Evolutionary conservation across 2,113 vertebrate genomes (phyloP).

Genomic region (Electrona antarctica): DNA sequence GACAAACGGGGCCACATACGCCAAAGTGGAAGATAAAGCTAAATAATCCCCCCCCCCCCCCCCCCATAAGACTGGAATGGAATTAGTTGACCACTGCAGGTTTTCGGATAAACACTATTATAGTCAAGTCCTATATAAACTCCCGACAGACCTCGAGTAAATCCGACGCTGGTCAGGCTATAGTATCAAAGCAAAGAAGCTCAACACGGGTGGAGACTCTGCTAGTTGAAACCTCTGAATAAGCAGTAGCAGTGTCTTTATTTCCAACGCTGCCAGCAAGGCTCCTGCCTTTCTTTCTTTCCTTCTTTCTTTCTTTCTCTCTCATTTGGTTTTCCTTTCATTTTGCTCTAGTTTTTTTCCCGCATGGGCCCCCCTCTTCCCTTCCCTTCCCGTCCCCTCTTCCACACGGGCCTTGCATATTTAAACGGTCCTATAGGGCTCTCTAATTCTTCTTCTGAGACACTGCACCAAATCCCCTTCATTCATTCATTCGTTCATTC

Average conservation of each 20-base stretch:
- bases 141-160: slow-evolving; percentile 18
- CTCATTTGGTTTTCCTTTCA: slow-evolving; percentile 16
- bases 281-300: slow-evolving; percentile 29
- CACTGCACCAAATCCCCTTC: slow-evolving; percentile 47
- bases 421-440: slow-evolving; percentile 29
- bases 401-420: slow-evolving; percentile 43
- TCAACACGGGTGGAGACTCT: neutral
- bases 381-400: no score
- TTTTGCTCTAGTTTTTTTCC: slow-evolving; percentile 34
- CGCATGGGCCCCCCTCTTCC: slow-evolving; percentile 19
- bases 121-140: neutral
- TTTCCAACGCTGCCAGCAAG: slow-evolving; percentile 31
- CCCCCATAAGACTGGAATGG: slow-evolving; percentile 11
- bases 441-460: slow-evolving; percentile 18
- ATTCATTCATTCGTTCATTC: neutral
- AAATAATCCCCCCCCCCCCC: neutral
- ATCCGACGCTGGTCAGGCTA: slow-evolving; percentile 1
- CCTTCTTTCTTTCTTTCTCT: slow-evolving; percentile 26
- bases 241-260: slow-evolving; percentile 31
- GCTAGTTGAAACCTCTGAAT: neutral
- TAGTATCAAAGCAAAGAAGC: slow-evolving; percentile 18
- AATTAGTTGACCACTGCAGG: slow-evolving; percentile 6
- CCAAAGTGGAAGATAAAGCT: neutral
- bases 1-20: neutral
- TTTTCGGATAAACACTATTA: slow-evolving; percentile 19